phyloP scores from a whole-genome alignment of 2,888 invertebrate genomes.

The Allolobophora icterica region DNA sequence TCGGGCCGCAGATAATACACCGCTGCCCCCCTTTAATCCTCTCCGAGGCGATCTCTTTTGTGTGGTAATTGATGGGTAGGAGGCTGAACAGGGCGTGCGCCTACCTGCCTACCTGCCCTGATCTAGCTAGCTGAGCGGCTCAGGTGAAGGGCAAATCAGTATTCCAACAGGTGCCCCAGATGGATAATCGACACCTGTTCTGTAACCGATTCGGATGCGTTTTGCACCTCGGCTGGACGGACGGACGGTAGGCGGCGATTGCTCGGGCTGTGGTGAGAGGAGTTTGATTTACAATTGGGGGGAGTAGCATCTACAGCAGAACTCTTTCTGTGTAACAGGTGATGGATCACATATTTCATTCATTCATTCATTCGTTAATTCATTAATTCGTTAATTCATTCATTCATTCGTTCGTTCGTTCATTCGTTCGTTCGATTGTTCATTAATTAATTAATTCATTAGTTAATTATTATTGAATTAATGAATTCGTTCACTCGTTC shows the following conservation, averaged over 20 bases:
- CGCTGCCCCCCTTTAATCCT: background rate
- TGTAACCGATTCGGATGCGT: slow-evolving; percentile 1
- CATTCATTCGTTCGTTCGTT: no score
- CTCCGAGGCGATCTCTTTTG: background rate
- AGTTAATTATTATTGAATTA: no score
- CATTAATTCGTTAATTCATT: no score
- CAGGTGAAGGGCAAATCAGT: slow-evolving; percentile 22
- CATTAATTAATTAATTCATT: background rate
- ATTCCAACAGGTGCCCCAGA: slow-evolving; percentile 5
- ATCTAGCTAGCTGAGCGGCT: background rate
- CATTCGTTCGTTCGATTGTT: background rate
- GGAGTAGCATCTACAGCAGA: background rate
- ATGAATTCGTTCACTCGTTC: no score
- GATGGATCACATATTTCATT: background rate
- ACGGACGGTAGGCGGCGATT: background rate
- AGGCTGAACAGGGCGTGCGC: background rate
- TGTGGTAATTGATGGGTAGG: slow-evolving; percentile 15
- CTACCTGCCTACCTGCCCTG: background rate
- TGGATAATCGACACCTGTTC: slow-evolving; percentile 23
- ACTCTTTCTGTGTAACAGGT: background rate
- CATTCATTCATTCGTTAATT: background rate
- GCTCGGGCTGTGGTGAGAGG: background rate
- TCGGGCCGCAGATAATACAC: background rate
- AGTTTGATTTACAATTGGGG: background rate
- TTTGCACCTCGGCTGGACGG: background rate